Percentiles rank a stretch among this genome's conserved stretches.
Evolutionary conservation across 2,113 vertebrate species (phyloP).

Genomic region (Eulacestoma nigropectus): DNA sequence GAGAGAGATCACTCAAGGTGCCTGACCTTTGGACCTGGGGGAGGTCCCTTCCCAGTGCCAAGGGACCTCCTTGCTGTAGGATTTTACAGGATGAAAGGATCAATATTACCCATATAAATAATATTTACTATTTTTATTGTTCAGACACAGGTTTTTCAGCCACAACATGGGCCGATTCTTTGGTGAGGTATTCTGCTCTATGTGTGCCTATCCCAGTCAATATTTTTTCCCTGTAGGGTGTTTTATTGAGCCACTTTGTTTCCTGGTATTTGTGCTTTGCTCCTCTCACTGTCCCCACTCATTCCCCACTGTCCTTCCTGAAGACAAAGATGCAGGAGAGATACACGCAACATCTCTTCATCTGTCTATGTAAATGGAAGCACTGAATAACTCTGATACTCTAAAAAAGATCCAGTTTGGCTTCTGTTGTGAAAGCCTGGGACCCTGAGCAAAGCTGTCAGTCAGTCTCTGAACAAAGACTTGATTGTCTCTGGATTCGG

Average conservation of each 20-base stretch:
- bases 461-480: background rate
- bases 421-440: background rate
- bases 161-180: background rate
- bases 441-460: background rate
- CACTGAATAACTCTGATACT: background rate
- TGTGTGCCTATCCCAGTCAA: background rate
- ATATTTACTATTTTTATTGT: background rate
- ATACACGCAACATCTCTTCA: background rate
- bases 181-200: background rate
- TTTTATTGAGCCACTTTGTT: background rate
- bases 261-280: background rate
- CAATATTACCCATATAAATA: background rate
- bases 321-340: background rate
- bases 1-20: too few species aligned
- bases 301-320: background rate
- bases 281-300: background rate
- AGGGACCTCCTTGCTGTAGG: background rate
- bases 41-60: background rate
- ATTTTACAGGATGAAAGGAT: background rate
- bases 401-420: background rate
- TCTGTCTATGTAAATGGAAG: background rate
- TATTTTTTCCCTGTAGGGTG: background rate
- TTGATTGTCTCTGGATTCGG: background rate
- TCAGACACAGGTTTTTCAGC: background rate
- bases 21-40: background rate